These are phyloP conservation scores for Drosophila paulistorum DNA, from an alignment of 1,140 invertebrate species.

Conservation along the genomic window DNA sequence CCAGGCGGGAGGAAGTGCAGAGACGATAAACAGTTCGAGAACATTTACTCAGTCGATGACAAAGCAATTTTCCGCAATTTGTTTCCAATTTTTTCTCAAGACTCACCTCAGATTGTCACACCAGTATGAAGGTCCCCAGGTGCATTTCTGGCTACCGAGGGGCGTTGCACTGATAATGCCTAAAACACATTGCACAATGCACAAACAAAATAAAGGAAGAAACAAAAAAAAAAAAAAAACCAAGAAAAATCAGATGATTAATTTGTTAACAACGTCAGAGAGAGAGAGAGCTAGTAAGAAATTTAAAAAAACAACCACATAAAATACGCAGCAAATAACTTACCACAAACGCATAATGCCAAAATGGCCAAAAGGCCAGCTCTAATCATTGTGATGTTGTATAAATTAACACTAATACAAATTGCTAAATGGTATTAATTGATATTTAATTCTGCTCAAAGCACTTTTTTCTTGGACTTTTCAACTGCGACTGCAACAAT, in stretches of 20 bases:
- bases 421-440: not conserved
- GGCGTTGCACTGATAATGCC: conserved; percentile 64
- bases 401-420: not conserved
- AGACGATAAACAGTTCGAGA: conserved; percentile 25
- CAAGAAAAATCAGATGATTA: conserved; percentile 41
- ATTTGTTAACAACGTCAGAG: conserved; percentile 7
- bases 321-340: conserved; percentile 56
- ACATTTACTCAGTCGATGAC: conserved; percentile 27
- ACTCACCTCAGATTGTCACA: conserved; percentile 89
- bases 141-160: conserved; percentile 85
- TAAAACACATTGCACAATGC: conserved; percentile 41
- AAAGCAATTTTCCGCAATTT: conserved; percentile 40
- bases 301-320: not conserved
- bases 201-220: conserved; percentile 14
- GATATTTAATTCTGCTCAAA: not conserved
- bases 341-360: conserved; percentile 64
- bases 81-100: conserved; percentile 62
- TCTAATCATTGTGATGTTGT: conserved; percentile 47
- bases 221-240: not conserved
- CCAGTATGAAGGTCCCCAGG: conserved; percentile 93
- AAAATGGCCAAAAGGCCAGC: conserved; percentile 75
- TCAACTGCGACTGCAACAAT: conserved; percentile 31
- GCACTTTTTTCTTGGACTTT: conserved; percentile 23
- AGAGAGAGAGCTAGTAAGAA: not conserved
- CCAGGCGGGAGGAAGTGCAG: not conserved